Evolutionary conservation across 2,888 invertebrate species (phyloP), one percentile per base, ranked within the genome.

Genomic region (Leptothorax acervorum): DNA sequence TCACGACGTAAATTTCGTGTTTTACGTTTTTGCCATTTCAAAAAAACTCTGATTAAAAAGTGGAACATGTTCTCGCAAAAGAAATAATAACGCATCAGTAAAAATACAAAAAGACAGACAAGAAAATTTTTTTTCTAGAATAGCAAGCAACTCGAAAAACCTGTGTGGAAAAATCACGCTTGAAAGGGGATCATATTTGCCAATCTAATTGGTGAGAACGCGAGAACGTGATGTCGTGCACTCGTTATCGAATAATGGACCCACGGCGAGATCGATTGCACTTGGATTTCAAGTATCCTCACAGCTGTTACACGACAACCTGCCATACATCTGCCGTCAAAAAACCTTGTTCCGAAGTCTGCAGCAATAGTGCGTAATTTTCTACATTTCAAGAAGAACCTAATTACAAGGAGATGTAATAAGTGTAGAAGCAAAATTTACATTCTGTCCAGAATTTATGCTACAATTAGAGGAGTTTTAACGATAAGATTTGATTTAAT

Each of bases 151-250:
- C 15, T 71, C 9, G 0, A 6, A 39, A 63, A 12, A 45, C 9
- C 12, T 8, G 3, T 18, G 12, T 42, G 12, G 12, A 45, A 68
- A 57, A 23, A 57, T 68, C 18, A 18, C 18, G 6, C 3, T 57
- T 68, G 11, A 23, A 60, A 35, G 9, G 18, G 5, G 4, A 31
- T 81, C 42, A 31, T 60, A 63, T 71, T 73, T 35, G 48, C 15
- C 45, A 23, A 45, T 73, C 12, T 45, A 39, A 28, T 35, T 28
- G 15, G 12, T 45, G 15, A 60, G n/a, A 35, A 35, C 23, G 9
- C 3, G 28, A 42, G 23, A 48, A 60, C 35, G 12, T 12, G 9
- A 90, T 90, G 90, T 88, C 91, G 15, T 90, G 86, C 79, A 66
- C 86, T 39, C 86, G 85, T 62, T 85, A 90, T 79, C 85, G 78